phyloP scores from a whole-genome alignment of 1,140 invertebrate genomes.

The Drosophila lacteicornis region DNA sequence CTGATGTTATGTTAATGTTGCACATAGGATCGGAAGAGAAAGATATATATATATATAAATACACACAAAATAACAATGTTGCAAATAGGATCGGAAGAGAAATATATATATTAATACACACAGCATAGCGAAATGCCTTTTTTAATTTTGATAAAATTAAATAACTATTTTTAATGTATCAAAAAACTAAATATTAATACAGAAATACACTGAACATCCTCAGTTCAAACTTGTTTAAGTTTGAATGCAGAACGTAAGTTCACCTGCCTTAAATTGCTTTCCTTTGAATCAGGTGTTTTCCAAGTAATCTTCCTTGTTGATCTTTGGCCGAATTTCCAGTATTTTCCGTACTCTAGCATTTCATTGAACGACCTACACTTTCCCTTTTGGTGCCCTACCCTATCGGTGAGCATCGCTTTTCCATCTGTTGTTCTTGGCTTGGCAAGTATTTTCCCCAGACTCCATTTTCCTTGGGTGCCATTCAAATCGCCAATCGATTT shows the following conservation, averaged over 20 bases:
- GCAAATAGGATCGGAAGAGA: no score
- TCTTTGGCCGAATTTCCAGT: not conserved
- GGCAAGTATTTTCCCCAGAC: slow-evolving; percentile 39
- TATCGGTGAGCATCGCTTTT: slow-evolving; percentile 1
- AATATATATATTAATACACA: no score
- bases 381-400: not conserved
- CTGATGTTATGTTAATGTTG: no score
- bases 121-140: no score
- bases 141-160: no score
- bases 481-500: slow-evolving; percentile 75
- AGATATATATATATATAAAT: no score
- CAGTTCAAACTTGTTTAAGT: not conserved
- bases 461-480: slow-evolving; percentile 40
- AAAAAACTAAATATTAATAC: no score
- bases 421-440: slow-evolving; percentile 13
- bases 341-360: not conserved
- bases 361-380: slow-evolving; percentile 2
- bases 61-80: no score
- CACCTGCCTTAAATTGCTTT: not conserved
- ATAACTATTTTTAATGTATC: no score
- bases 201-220: no score
- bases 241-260: not conserved
- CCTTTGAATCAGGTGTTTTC: no score
- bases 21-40: no score
- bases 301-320: not conserved